Conservation (phyloP, 2,113 vertebrate species). For the Piaya cayana region DNA sequence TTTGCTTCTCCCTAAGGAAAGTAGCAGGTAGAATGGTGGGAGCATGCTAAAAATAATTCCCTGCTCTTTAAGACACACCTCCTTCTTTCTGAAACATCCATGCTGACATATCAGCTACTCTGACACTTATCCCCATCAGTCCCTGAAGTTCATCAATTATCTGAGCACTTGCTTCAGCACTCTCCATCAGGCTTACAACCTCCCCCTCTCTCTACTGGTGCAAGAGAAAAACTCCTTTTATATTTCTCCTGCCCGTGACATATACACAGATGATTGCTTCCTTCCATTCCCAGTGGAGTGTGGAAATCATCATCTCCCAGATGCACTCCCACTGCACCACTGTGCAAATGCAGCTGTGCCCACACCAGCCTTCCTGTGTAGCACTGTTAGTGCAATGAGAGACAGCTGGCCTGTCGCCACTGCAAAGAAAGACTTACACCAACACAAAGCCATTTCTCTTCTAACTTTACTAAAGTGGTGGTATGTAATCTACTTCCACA, state of each 20-base stretch:
- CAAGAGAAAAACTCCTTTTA: not conserved
- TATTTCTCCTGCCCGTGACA: not conserved
- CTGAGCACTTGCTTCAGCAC: not conserved
- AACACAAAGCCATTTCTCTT: not conserved
- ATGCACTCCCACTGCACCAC: not conserved
- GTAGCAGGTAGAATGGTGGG: not conserved
- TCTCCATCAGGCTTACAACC: not conserved
- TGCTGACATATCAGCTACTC: not conserved
- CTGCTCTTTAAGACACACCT: not conserved
- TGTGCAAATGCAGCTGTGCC: not conserved
- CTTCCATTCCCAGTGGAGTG: fast-evolving
- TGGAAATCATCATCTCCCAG: not conserved
- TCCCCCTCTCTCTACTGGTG: not conserved
- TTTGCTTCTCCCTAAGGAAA: not conserved
- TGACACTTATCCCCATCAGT: not conserved
- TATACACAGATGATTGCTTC: not conserved
- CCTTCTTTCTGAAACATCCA: not conserved
- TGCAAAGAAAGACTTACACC: not conserved
- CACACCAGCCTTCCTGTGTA: not conserved
- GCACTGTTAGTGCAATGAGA: not conserved
- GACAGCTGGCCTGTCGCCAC: not conserved
- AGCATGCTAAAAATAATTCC: not conserved
- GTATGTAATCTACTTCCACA: not conserved
- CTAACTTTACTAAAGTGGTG: not conserved
- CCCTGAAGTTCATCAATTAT: not conserved